A percentile compares a stretch with the other conserved stretches of the same genome.
Evolutionary conservation across 2,888 invertebrate genomes (phyloP).

Genomic region (Epinotia nisella): DNA sequence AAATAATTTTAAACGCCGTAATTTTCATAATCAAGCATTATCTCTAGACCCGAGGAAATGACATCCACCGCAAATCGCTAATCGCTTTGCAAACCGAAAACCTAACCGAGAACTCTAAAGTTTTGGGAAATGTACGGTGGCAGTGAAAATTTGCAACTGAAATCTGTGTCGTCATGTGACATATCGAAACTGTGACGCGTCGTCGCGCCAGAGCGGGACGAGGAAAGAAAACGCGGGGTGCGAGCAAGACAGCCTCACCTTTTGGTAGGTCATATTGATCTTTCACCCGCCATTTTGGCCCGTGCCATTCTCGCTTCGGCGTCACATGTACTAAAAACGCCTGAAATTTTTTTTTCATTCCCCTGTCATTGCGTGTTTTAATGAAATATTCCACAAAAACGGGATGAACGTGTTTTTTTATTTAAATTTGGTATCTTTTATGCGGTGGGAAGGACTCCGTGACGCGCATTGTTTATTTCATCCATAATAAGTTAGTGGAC

Average conservation of each 20-base stretch:
- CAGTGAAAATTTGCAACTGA: constrained; percentile 68
- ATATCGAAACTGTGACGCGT: constrained; percentile 72
- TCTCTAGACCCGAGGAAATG: constrained; percentile 65
- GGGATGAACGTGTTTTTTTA: constrained; percentile 66
- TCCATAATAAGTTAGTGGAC: constrained; percentile 40
- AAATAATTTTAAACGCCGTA: constrained; percentile 65
- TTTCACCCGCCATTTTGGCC: constrained; percentile 84
- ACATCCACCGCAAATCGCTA: constrained; percentile 71
- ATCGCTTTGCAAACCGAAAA: constrained; percentile 73
- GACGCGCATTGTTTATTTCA: constrained; percentile 51
- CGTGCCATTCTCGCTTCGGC: constrained; percentile 79
- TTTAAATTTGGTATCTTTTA: constrained; percentile 76
- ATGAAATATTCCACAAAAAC: constrained; percentile 76
- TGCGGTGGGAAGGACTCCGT: constrained; percentile 66
- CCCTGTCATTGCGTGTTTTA: constrained; percentile 78
- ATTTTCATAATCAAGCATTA: constrained; percentile 74
- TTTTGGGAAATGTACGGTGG: constrained; percentile 56
- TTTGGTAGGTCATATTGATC: constrained; percentile 84
- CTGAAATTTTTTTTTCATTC: constrained; percentile 73
- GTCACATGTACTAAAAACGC: constrained; percentile 73
- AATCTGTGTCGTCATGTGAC: constrained; percentile 76
- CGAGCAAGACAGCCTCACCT: constrained; percentile 67
- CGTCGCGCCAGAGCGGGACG: constrained; percentile 67
- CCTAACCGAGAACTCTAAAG: constrained; percentile 61
- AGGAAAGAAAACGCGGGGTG: constrained; percentile 51